Evolutionary conservation across 2,888 invertebrate genomes (phyloP), one percentile per base, ranked within the genome.

Genomic region (Cistogaster globosa): DNA sequence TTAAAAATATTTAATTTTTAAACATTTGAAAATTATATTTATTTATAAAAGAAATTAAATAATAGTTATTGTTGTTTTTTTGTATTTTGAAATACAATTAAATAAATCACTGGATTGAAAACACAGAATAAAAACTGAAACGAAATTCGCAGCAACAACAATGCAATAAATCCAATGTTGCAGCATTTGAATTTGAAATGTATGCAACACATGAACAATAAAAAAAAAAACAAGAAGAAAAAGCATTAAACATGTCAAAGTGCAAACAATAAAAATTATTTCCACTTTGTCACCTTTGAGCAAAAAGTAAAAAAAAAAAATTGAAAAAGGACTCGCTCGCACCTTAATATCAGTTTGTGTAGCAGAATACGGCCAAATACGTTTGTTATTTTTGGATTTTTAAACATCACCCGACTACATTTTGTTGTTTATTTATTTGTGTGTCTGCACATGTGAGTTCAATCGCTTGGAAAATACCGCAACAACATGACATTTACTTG

Each of bases 251-350:
- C 84, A 85, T 85, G 81, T 81, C 84, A 81, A 74, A 74, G 16
- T 36, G 18, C 0, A 42, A 38, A 87, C 86, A 87, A 87, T 57
- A 55, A 65, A 86, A 87, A 88, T 88, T 88, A 88, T 89, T 89
- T 89, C 87, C 88, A 89, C 89, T 88, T 87, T 88, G 88, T 88
- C 88, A 88, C 88, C 88, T 89, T 86, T 58, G 1, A 26, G 71
- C 48, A 38, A 62, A 38, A 57, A 45, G 57, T 45, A 51, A 32
- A 32, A 32, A 32, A 32, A 32, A 32, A 32, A 32, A 32, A 32
- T 0, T 7, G 6, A 32, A 32, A 16, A 57, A 60, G 78, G 65
- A 80, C 71, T 58, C n/a, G 51, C 71, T 84, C 67, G 67, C 82
- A 85, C 81, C 85, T 85, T 75, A 75, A 45, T 57, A 71, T 32